These are phyloP conservation scores for Mus musculus DNA, from an alignment of 2,113 vertebrate genomes.

Conservation along the genomic window DNA sequence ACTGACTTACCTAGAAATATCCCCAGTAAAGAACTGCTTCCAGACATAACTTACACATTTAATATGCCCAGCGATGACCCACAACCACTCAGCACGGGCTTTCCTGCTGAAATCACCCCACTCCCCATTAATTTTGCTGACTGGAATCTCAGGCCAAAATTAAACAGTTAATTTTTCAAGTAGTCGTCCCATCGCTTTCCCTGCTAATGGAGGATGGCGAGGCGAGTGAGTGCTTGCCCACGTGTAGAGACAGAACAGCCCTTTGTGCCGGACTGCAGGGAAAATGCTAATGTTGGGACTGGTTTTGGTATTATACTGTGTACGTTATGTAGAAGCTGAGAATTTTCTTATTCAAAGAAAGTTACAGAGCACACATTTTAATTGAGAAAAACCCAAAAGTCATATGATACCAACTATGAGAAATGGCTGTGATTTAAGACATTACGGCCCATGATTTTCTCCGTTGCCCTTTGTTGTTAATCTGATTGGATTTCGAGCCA, in stretches of 20 bases:
- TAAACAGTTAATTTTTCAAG: slow-evolving; percentile 81
- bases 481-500: not conserved
- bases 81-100: slow-evolving; percentile 68
- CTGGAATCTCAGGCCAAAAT: slow-evolving; percentile 79
- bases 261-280: not conserved
- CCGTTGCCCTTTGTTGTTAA: not conserved
- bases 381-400: not conserved
- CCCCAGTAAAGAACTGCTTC: slow-evolving; percentile 73
- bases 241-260: not conserved
- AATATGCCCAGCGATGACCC: slow-evolving; percentile 78
- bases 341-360: slow-evolving; percentile 39
- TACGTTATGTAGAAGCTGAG: not conserved
- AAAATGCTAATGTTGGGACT: not conserved
- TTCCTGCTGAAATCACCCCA: slow-evolving; percentile 79
- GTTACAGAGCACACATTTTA: not conserved
- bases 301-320: not conserved
- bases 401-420: too few relatives aligned
- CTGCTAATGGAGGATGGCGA: not conserved
- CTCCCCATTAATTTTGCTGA: slow-evolving; percentile 80
- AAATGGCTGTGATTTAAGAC: not conserved
- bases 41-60: slow-evolving; percentile 46
- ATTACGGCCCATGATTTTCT: not conserved
- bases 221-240: not conserved
- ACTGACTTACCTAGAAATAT: slow-evolving; percentile 73
- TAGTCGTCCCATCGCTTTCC: not conserved